Base-by-base conservation (phyloP, 2,888 invertebrate genomes). In the Chloromyia formosa region DNA sequence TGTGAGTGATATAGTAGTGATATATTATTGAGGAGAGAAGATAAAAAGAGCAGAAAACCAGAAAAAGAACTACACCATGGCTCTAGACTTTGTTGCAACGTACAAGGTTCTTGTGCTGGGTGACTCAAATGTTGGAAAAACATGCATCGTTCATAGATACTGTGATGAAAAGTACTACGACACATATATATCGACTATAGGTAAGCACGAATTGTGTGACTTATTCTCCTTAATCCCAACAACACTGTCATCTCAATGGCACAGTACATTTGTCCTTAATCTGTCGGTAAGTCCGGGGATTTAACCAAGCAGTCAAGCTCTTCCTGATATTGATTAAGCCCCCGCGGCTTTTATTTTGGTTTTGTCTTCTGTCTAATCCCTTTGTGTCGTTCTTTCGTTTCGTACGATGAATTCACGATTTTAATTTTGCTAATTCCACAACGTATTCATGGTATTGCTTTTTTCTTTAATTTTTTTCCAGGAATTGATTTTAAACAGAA, bases 401-500 rank as follows among this genome's bases (percentile, higher is more conserved):
- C 7, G 27, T 35, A 35, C 27, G 7, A 35, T 35, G 27, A 35
- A 35, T 35, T 35, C 27, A 35, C 27, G 27, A 35, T 4, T 35
- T 35, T 35, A 35, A 35, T 35, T 49, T 56, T 14, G 23, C 35
- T 27, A 62, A 10, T 62, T 12, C 16, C 49, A 3, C 16, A 5
- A 49, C 27, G 27, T 12, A 58, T 58, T 58, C 9, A 22, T 10
- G 22, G 5, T 10, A 3, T 58, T 58, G 18, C 12, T 22, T 58
- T 58, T 58, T n/a, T n/a, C n/a, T n/a, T n/a, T n/a, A n/a, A n/a
- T n/a, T n/a, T n/a, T n/a, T n/a, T n/a, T n/a, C 12, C 87, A 94
- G 94, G 94, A 79, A 93, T 94, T 84, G 94, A 94, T 86, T 94
- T 94, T 86, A 94, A 94, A 86, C 94, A 94, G 85, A 94, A 94